These are phyloP conservation scores for Megalopta genalis DNA, from an alignment of 1,140 invertebrate species.

Conservation along the genomic window DNA sequence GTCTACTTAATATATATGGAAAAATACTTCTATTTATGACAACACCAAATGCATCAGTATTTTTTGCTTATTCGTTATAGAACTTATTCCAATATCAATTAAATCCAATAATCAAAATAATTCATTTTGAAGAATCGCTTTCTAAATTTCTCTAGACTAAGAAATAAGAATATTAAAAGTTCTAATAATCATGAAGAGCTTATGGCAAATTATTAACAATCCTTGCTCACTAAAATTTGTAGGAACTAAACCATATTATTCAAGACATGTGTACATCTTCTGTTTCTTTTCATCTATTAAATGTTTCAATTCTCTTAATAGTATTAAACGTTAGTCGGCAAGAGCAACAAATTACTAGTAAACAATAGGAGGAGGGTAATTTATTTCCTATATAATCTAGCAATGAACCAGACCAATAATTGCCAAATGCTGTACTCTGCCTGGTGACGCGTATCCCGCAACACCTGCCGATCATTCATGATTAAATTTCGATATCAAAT, in stretches of 20 bases:
- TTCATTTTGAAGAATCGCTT: conserved; percentile 12
- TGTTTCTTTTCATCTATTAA: not conserved
- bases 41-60: conserved; percentile 65
- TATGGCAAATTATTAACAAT: conserved; percentile 37
- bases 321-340: conserved; percentile 48
- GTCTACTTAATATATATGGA: conserved; percentile 50
- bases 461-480: conserved; percentile 77
- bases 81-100: conserved; percentile 56
- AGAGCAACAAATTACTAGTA: conserved; percentile 60
- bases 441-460: conserved; percentile 75
- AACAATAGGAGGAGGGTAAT: conserved; percentile 39
- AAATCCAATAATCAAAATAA: conserved; percentile 63
- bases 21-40: conserved; percentile 55
- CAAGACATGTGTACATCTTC: conserved; percentile 47
- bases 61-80: conserved; percentile 69
- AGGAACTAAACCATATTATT: conserved; percentile 47
- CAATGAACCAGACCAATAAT: conserved; percentile 75
- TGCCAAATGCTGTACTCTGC: conserved; percentile 75
- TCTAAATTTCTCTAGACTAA: conserved; percentile 13
- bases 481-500: conserved; percentile 71
- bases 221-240: conserved; percentile 47
- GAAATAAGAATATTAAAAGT: conserved; percentile 29
- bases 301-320: conserved; percentile 24
- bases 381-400: conserved; percentile 69
- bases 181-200: conserved; percentile 25